phyloP scores from a whole-genome alignment of 2,113 vertebrate genomes.

The Sitta europaea region DNA sequence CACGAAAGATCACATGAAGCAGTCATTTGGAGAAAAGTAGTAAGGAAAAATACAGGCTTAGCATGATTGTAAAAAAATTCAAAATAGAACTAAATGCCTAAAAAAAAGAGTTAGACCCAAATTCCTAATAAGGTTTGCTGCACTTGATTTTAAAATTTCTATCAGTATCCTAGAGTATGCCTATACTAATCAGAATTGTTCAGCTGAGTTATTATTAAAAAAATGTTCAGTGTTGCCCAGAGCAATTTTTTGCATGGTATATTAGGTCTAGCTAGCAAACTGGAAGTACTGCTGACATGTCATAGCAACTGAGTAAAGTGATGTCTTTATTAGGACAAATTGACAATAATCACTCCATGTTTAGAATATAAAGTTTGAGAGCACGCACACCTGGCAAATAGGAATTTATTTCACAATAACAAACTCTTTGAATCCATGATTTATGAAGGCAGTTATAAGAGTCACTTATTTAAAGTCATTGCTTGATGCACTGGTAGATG shows the following conservation, averaged over 20 bases:
- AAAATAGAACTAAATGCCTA: neutral
- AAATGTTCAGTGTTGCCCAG: neutral
- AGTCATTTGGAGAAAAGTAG: neutral
- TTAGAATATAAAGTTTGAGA: neutral
- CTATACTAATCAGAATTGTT: neutral
- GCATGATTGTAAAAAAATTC: neutral
- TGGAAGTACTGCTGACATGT: neutral
- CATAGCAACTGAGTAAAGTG: neutral
- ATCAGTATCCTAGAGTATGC: neutral
- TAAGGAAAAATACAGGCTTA: neutral
- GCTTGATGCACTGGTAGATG: neutral
- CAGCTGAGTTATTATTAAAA: neutral
- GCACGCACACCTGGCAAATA: neutral
- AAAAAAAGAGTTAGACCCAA: neutral
- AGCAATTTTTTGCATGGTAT: neutral
- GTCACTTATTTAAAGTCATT: conserved; percentile 7
- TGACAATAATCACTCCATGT: neutral
- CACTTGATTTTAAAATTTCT: neutral
- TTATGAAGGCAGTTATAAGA: neutral
- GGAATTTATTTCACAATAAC: neutral
- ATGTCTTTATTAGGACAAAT: neutral
- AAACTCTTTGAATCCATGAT: neutral
- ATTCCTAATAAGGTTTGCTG: neutral
- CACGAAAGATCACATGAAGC: neutral
- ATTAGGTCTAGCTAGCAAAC: neutral